These are phyloP conservation scores for Dryomyza anilis DNA, from an alignment of 2,888 invertebrate species.

Conservation along the genomic window DNA sequence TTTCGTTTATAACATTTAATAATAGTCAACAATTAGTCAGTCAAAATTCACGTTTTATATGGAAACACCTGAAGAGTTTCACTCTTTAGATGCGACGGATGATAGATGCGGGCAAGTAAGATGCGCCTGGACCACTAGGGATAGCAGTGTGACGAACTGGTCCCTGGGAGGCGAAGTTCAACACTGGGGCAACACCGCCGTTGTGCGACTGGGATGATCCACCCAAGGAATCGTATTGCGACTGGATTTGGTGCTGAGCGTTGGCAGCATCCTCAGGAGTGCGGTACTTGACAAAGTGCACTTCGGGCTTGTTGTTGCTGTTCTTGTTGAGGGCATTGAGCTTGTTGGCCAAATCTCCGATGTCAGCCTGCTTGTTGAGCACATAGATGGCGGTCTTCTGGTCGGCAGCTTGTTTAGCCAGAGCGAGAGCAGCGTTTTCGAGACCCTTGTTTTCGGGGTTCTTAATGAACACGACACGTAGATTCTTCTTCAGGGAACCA, in stretches of 20 bases:
- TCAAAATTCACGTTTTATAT: too few species aligned
- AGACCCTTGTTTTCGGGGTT: slow-evolving; percentile 54
- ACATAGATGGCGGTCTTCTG: slow-evolving; percentile 59
- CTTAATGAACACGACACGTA: slow-evolving; percentile 58
- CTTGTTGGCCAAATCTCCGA: slow-evolving; percentile 47
- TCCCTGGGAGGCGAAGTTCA: slow-evolving; percentile 48
- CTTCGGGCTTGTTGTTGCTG: slow-evolving; percentile 50
- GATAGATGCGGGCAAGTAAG: slow-evolving; percentile 45
- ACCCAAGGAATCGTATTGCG: slow-evolving; percentile 49
- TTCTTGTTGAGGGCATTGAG: slow-evolving; percentile 44
- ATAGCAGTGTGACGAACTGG: slow-evolving; percentile 37
- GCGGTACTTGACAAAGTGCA: slow-evolving; percentile 56
- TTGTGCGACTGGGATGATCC: slow-evolving; percentile 46
- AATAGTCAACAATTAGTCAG: neutral
- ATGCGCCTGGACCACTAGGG: slow-evolving; percentile 36
- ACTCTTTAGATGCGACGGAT: slow-evolving; percentile 40
- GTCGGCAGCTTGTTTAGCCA: slow-evolving; percentile 54
- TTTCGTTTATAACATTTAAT: neutral
- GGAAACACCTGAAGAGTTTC: too few species aligned
- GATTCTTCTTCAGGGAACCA: slow-evolving; percentile 47
- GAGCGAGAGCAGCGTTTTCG: slow-evolving; percentile 51
- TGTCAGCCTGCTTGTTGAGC: slow-evolving; percentile 51
- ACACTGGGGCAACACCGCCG: slow-evolving; percentile 52
- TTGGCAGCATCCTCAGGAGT: slow-evolving; percentile 52
- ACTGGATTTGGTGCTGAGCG: slow-evolving; percentile 51